Conservation (phyloP, 2,113 vertebrate species). For the Cacatua alba region DNA sequence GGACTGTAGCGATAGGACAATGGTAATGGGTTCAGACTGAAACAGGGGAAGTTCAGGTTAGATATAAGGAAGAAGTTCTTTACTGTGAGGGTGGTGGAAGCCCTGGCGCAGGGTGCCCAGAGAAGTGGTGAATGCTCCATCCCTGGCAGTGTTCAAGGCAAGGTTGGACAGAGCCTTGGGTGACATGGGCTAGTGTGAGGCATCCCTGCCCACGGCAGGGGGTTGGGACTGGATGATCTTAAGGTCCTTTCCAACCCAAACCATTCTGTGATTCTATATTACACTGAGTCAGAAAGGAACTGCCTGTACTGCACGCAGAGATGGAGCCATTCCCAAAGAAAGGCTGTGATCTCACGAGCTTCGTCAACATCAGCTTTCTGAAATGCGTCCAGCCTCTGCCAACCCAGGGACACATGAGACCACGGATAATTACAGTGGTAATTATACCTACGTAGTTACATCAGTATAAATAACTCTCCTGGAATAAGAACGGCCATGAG, state of each 20-base stretch:
- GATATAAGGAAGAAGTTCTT: neutral
- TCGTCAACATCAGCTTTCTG: constrained; percentile 47
- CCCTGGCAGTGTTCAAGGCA: neutral
- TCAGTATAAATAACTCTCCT: constrained; percentile 36
- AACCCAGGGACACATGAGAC: constrained; percentile 35
- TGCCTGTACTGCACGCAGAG: neutral
- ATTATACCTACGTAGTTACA: constrained; percentile 43
- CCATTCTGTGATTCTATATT: neutral
- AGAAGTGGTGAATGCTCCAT: neutral
- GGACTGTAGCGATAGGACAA: neutral
- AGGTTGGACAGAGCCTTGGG: neutral
- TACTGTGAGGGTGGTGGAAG: neutral
- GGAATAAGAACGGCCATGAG: neutral
- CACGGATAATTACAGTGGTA: constrained; percentile 28
- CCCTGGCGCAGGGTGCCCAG: neutral
- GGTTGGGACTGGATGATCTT: neutral
- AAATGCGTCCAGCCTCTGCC: constrained; percentile 31
- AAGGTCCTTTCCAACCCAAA: neutral
- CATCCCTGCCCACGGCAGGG: neutral
- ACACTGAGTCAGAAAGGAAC: constrained; percentile 38
- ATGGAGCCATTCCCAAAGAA: constrained; percentile 18
- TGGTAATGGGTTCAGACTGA: neutral
- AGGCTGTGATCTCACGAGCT: constrained; percentile 49
- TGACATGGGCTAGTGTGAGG: neutral
- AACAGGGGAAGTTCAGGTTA: neutral